A percentile compares a stretch with the other conserved stretches of the same genome.
Evolutionary conservation across 2,797 vertebrate genomes (phyloP).

Genomic region (Pogonophryne albipinna): DNA sequence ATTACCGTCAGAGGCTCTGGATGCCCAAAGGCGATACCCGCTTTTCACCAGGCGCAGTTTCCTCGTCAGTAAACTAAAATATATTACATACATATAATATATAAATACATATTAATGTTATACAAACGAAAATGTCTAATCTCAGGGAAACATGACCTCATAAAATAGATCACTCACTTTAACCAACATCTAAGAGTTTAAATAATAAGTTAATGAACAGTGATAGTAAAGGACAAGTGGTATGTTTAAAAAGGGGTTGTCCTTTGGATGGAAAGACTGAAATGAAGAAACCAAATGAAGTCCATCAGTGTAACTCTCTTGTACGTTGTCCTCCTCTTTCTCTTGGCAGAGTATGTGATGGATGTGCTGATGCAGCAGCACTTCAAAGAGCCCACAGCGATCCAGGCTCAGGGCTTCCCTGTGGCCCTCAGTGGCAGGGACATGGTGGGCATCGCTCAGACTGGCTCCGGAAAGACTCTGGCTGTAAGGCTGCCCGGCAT

Average conservation of each 20-base stretch:
- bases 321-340: conserved; percentile 15
- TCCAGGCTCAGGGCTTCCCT: conserved; percentile 97
- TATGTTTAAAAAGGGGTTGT: not conserved
- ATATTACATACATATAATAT: no score
- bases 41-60: conserved; percentile 95
- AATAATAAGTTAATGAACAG: not conserved
- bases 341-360: conserved; percentile 92
- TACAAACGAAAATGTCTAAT: not conserved
- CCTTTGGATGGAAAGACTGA: not conserved
- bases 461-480: conserved; percentile 97
- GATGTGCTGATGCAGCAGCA: conserved; percentile 95
- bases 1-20: conserved; percentile 93
- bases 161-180: not conserved
- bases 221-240: not conserved
- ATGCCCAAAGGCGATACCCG: conserved; percentile 89
- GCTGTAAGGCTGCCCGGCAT: conserved; percentile 84
- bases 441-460: conserved; percentile 99
- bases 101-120: no score
- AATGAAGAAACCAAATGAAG: not conserved
- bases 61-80: conserved; percentile 89
- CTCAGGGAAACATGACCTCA: not conserved
- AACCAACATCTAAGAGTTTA: not conserved
- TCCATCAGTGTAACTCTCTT: not conserved
- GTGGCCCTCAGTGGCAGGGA: conserved; percentile 94
- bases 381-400: conserved; percentile 97